Evolutionary conservation across 2,888 invertebrate genomes (phyloP), one percentile per base, ranked within the genome.

Genomic region (Melanotus villosus): DNA sequence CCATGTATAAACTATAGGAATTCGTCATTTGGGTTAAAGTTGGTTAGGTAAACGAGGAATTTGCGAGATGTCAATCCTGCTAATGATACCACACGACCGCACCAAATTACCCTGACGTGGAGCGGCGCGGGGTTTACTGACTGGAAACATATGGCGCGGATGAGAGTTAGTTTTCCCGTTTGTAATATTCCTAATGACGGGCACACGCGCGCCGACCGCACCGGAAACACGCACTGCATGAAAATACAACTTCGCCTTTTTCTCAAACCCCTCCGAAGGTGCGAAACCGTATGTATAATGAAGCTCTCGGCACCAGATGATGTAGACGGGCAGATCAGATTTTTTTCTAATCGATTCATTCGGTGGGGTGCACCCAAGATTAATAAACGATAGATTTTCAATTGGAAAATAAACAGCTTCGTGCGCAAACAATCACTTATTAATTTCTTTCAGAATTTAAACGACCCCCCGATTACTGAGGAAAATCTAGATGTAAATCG

Each of bases 101-200:
- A 82, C 82, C 83, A 85, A 85, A 85, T 85, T 84, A 84, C 83
- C 75, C 74, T 74, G 75, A 69, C 68, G 69, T 70, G 66, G 74
- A 63, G 71, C 73, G 71, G 75, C 56, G 63, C 72, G 71, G 73
- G 75, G 74, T 78, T 78, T 79, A 78, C 80, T 80, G 80, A 80
- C 78, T 80, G 82, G 80, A 79, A 80, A 82, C 84, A 84, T 84
- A 83, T 84, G 84, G 83, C 80, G 83, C 79, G 78, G 82, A 82
- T 82, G 82, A 81, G 84, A 83, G 83, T 84, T 84, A 84, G 84
- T 84, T 84, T 84, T 84, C 83, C 84, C 82, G 83, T 84, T 85
- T 84, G 84, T 83, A 85, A 85, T 86, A 86, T 85, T 85, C 85
- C 85, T 85, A 85, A 85, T 85, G 84, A 85, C 84, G 82, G 80